These are phyloP conservation scores for Dendrocopos noguchii DNA, from an alignment of 2,113 vertebrate genomes.

Conservation along the genomic window DNA sequence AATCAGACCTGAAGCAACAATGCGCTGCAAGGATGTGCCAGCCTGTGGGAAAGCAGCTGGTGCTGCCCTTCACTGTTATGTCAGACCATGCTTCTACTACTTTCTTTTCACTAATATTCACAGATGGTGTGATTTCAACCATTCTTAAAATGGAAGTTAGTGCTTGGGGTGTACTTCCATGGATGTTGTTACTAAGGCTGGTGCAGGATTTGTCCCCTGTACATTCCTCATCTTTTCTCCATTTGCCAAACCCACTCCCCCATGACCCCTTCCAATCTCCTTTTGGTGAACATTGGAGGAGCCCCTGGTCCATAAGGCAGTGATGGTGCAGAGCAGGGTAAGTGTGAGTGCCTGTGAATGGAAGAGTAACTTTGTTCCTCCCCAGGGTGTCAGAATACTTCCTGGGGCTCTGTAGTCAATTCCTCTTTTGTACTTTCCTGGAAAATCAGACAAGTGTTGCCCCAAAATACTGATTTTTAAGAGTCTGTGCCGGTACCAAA, in stretches of 20 bases:
- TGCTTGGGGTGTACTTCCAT: neutral
- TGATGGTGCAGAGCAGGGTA: fast-evolving
- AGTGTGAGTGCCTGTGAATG: fast-evolving
- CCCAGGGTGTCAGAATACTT: neutral
- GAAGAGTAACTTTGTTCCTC: neutral
- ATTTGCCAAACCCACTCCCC: neutral
- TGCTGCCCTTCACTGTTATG: neutral
- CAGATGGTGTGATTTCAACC: neutral
- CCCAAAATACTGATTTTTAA: neutral
- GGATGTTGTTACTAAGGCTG: too few relatives aligned
- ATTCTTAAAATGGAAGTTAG: neutral
- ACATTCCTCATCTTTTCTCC: neutral
- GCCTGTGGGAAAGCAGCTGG: neutral
- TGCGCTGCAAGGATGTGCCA: neutral
- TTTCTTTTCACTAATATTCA: neutral
- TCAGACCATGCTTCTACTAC: neutral
- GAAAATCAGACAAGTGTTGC: neutral
- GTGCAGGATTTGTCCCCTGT: neutral
- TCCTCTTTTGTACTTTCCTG: neutral
- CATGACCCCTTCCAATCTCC: too few relatives aligned
- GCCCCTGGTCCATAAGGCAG: fast-evolving
- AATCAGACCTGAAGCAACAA: neutral
- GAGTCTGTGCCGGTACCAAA: neutral
- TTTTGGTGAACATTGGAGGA: fast-evolving
- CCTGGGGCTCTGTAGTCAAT: neutral